Percentiles rank a stretch among this genome's conserved stretches.
Conservation (phyloP, 2,888 invertebrate genomes). For the Pelosia muscerda region DNA sequence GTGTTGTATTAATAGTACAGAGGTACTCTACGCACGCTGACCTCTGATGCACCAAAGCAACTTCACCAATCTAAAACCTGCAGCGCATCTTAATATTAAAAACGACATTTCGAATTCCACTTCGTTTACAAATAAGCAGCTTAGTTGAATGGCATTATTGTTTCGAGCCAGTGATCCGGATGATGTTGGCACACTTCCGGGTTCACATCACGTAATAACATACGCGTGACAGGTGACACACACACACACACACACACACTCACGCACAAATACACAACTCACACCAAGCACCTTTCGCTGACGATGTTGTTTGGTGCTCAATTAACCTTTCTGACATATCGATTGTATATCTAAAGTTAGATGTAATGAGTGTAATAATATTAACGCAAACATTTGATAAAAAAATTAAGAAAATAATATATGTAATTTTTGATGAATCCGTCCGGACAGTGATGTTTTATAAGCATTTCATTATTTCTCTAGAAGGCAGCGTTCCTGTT, state of each 20-base stretch:
- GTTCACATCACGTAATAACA: conserved; percentile 58
- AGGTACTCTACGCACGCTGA: neutral
- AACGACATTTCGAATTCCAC: neutral
- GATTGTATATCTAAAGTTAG: neutral
- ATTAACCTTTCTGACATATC: conserved; percentile 4
- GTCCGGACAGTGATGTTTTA: too few relatives aligned
- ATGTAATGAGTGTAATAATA: neutral
- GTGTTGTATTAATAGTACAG: neutral
- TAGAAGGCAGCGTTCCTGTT: neutral
- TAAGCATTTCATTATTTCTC: neutral
- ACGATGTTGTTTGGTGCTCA: neutral
- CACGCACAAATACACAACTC: conserved; percentile 19
- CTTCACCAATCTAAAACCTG: neutral
- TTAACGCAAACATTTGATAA: neutral
- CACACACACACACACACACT: conserved; percentile 35
- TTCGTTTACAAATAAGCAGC: neutral
- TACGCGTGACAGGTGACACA: conserved; percentile 54
- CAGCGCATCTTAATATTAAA: neutral
- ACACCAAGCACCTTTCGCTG: neutral
- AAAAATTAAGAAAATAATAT: too few relatives aligned
- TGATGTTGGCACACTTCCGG: conserved; percentile 57
- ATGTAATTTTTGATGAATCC: too few relatives aligned
- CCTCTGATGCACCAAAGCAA: neutral
- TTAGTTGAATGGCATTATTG: conserved; percentile 33
- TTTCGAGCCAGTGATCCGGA: conserved; percentile 54